These are phyloP conservation scores for Nezara viridula DNA, from an alignment of 2,888 invertebrate species.

Conservation along the genomic window DNA sequence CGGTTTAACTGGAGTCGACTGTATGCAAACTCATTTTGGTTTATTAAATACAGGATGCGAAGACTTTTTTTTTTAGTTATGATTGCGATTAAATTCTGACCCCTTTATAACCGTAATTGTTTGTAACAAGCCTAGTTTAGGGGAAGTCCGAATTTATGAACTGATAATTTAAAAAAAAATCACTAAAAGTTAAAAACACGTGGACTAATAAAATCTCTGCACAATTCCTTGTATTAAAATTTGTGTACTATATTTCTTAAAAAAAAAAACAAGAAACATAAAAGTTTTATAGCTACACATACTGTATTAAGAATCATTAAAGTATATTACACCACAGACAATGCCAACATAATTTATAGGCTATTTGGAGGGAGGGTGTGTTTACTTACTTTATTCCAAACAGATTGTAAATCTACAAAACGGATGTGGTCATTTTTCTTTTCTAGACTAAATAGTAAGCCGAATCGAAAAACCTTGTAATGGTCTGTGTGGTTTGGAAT, in stretches of 20 bases:
- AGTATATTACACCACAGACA: background rate
- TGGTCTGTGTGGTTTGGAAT: background rate
- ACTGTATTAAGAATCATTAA: background rate
- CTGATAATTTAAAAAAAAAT: too few species aligned
- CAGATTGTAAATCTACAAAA: constrained; percentile 10
- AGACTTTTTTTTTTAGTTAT: too few species aligned
- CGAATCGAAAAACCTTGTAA: background rate
- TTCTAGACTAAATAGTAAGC: background rate
- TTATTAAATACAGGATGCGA: too few species aligned
- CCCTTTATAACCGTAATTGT: too few species aligned
- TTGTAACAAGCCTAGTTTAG: too few species aligned
- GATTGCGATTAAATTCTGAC: too few species aligned
- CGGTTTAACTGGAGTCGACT: too few species aligned
- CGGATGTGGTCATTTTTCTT: background rate
- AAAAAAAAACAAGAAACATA: background rate
- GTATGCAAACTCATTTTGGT: too few species aligned
- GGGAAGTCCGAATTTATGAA: too few species aligned
- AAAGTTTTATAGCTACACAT: background rate
- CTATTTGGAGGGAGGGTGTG: background rate
- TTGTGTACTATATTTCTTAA: background rate
- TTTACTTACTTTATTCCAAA: background rate
- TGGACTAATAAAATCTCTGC: background rate
- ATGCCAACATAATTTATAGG: background rate
- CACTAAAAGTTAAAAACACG: background rate
- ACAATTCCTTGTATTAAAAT: background rate